Percentiles rank a stretch among this genome's conserved stretches.
Conservation (phyloP, 1,140 invertebrate species). For the Caenorhabditis latens region DNA sequence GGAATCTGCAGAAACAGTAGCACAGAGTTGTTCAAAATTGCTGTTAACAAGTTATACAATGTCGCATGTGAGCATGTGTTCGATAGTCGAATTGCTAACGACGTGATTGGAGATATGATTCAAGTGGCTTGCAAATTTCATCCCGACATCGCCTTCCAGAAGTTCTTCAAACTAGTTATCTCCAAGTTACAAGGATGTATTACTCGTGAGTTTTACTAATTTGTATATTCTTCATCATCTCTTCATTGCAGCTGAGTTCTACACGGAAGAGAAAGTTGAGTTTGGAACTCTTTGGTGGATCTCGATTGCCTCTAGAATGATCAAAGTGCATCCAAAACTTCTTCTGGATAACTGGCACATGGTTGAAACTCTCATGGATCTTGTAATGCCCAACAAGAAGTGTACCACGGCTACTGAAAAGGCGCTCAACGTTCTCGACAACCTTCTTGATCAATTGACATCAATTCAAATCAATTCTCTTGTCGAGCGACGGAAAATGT, state of each 20-base stretch:
- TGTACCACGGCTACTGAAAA: slow-evolving; percentile 66
- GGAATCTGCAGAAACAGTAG: slow-evolving; percentile 83
- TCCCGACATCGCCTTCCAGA: slow-evolving; percentile 81
- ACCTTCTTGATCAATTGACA: slow-evolving; percentile 80
- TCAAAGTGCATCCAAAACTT: slow-evolving; percentile 59
- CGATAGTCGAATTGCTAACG: slow-evolving; percentile 87
- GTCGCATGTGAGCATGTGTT: slow-evolving; percentile 85
- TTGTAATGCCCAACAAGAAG: slow-evolving; percentile 68
- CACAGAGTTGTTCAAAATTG: slow-evolving; percentile 57
- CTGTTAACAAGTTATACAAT: slow-evolving; percentile 77
- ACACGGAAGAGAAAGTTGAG: slow-evolving; percentile 74
- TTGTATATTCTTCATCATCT: neutral
- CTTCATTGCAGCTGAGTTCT: slow-evolving; percentile 68
- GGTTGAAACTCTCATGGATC: slow-evolving; percentile 58
- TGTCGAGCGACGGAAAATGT: slow-evolving; percentile 79
- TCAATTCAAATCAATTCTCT: slow-evolving; percentile 82
- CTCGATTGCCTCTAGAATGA: slow-evolving; percentile 62
- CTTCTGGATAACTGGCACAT: slow-evolving; percentile 57
- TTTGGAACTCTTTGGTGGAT: slow-evolving; percentile 72
- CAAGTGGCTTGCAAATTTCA: slow-evolving; percentile 84
- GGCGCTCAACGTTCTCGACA: slow-evolving; percentile 78
- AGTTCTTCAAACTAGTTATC: slow-evolving; percentile 70
- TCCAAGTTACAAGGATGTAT: slow-evolving; percentile 78
- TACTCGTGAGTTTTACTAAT: slow-evolving; percentile 74
- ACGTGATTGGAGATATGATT: slow-evolving; percentile 84